phyloP scores from a whole-genome alignment of 53 echinoderm and acorn worm genomes.

The Paracentrotus lividus region DNA sequence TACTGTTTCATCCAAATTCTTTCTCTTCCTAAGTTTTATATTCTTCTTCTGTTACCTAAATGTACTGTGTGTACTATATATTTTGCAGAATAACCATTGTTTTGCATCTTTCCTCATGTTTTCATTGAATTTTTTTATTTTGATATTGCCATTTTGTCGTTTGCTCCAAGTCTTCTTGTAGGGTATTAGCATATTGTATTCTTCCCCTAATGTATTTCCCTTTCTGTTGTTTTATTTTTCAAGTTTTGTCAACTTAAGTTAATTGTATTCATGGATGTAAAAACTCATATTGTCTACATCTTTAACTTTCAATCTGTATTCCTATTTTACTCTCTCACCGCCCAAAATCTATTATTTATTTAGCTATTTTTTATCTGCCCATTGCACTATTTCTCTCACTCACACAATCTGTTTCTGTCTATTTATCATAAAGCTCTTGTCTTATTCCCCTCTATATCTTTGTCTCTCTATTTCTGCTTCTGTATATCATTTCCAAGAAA shows the following conservation, averaged over 20 bases:
- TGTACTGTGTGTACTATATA: not conserved
- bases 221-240: not conserved
- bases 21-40: too few species aligned
- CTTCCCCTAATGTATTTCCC: not conserved
- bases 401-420: not conserved
- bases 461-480: not conserved
- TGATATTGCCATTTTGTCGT: slow-evolving; percentile 39
- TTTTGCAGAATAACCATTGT: not conserved
- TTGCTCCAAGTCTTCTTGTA: not conserved
- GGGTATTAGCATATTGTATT: not conserved
- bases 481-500: not conserved
- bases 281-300: not conserved
- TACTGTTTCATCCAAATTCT: too few species aligned
- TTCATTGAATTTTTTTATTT: not conserved
- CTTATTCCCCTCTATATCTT: not conserved
- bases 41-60: not conserved
- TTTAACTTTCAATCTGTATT: not conserved
- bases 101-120: not conserved
- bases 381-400: not conserved
- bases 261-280: not conserved
- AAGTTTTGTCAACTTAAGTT: not conserved
- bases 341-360: too few species aligned
- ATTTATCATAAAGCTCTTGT: too few species aligned
- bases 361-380: too few species aligned
- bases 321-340: not conserved